phyloP scores from a whole-genome alignment of 2,888 invertebrate genomes.

The Lasioglossum vierecki region DNA sequence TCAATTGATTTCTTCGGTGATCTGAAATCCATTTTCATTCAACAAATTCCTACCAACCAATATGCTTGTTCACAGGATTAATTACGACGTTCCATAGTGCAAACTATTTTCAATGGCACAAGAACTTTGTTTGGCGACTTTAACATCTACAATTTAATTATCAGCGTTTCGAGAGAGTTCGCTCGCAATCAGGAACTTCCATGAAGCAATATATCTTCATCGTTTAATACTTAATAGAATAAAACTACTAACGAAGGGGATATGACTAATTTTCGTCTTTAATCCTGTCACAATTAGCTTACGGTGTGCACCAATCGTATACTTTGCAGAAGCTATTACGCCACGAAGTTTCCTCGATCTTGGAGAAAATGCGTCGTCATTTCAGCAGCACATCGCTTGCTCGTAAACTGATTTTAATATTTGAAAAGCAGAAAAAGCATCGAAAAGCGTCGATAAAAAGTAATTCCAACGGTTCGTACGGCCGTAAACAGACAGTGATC shows the following conservation, averaged over 20 bases:
- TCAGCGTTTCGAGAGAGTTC: not conserved
- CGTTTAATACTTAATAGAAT: not conserved
- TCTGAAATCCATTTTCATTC: not conserved
- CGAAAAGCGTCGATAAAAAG: conserved; percentile 22
- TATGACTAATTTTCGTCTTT: not conserved
- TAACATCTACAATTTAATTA: not conserved
- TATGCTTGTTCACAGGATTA: not conserved
- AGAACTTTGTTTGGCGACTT: not conserved
- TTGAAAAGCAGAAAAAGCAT: conserved; percentile 26
- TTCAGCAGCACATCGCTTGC: not conserved
- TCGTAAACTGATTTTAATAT: conserved; percentile 41
- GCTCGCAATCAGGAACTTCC: not conserved
- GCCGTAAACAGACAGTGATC: conserved; percentile 42
- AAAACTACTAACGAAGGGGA: not conserved
- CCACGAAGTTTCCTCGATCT: not conserved
- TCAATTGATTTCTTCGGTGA: too few species aligned
- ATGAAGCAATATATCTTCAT: not conserved
- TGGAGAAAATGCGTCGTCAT: not conserved
- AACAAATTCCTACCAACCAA: not conserved
- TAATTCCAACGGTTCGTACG: conserved; percentile 20
- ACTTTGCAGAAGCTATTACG: not conserved
- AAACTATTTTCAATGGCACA: not conserved
- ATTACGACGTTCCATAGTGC: not conserved
- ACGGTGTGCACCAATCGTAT: not conserved
- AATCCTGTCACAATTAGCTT: not conserved